A percentile compares a stretch with the other conserved stretches of the same genome.
phyloP scores from a whole-genome alignment of 2,888 invertebrate genomes.

The Lasioglossum leucozonium region DNA sequence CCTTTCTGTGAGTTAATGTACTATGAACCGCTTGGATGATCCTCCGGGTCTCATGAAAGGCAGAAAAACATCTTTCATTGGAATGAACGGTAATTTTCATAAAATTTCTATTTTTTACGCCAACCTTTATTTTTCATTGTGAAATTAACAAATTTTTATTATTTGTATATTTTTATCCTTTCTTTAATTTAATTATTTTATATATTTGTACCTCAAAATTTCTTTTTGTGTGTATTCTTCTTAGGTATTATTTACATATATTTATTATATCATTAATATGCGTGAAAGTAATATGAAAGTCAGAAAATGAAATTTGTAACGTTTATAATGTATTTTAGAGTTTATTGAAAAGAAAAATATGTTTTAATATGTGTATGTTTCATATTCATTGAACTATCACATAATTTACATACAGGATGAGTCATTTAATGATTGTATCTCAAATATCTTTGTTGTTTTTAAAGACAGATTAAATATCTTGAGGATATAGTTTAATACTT shows the following conservation, averaged over 20 bases:
- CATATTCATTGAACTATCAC: neutral
- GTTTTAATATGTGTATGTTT: neutral
- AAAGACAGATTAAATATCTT: neutral
- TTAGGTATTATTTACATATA: neutral
- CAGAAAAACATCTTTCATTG: slow-evolving; percentile 81
- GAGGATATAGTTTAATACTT: neutral
- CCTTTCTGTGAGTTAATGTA: slow-evolving; percentile 67
- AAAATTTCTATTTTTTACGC: neutral
- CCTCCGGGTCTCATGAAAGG: slow-evolving; percentile 78
- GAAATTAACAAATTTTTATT: neutral
- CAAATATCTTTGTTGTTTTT: no score
- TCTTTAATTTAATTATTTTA: neutral
- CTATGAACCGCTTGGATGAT: slow-evolving; percentile 82
- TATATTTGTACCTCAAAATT: neutral
- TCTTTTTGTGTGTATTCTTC: neutral
- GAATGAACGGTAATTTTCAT: slow-evolving; percentile 79
- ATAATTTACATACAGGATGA: neutral
- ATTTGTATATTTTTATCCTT: neutral
- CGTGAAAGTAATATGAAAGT: neutral
- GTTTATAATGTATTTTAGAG: neutral
- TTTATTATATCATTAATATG: neutral
- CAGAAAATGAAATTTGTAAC: neutral
- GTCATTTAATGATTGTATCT: no score
- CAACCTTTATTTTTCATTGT: neutral
- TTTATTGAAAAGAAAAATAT: neutral